Evolutionary conservation across 2,888 invertebrate genomes (phyloP), one percentile per base, ranked within the genome.

Genomic region (Acrobasis repandana): DNA sequence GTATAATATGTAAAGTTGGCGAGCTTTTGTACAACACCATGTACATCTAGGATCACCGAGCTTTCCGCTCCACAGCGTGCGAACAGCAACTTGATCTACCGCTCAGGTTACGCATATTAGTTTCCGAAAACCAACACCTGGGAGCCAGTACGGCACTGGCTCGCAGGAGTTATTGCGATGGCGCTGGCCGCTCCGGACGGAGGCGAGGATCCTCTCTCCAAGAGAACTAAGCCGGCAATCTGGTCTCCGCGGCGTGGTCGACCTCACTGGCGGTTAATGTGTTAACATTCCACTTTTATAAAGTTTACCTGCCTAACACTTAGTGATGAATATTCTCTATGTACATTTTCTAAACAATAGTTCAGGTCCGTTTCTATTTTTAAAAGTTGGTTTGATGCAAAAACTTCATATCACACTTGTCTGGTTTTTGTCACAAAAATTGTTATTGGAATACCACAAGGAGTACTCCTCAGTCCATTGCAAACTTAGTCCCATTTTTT

Each of bases 211-310:
- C 65, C 67, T 67, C 68, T 69, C 65, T 71, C 65, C 70, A 67
- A 74, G 74, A 66, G 68, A 63, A 62, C 70, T 63, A 73, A 69
- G 69, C 80, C 85, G 67, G 76, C 87, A 58, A 72, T 89, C 74
- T 89, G 89, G 88, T 90, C 86, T 69, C 87, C 88, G 63, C 74
- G 72, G 65, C 89, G 89, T 74, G 91, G 90, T 67, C 83, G 85
- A 70, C 92, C 92, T 65, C 92, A 92, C 85, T 92, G 92, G 92
- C 92, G 90, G 89, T 90, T 92, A 85, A 78, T 92, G 91, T 91
- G 92, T 92, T 91, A 90, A 91, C 88, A 86, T 83, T 88, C 83
- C 74, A 74, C 83, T 80, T 78, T 80, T 79, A 73, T 72, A 65
- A 74, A 66, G 68, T 74, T 68, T 72, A 73, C 65, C 59, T 67